phyloP scores from a whole-genome alignment of 2,113 vertebrate genomes.

The Oncorhynchus gorbuscha region DNA sequence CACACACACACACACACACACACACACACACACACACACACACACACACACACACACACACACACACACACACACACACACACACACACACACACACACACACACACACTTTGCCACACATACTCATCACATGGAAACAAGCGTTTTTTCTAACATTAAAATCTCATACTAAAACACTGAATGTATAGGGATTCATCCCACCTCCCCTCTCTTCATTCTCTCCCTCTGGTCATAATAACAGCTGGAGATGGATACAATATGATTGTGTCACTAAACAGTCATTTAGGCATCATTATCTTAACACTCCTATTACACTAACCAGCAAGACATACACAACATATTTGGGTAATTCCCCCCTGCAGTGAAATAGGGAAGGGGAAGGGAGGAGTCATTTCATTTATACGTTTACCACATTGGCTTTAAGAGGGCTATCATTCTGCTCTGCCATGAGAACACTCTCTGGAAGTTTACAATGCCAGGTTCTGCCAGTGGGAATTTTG shows the following conservation, averaged over 20 bases:
- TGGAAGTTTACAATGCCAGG: constrained; percentile 43
- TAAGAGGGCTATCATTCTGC: constrained; percentile 36
- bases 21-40: constrained; percentile 20
- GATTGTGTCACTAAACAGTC: constrained; percentile 67
- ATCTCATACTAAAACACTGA: constrained; percentile 31
- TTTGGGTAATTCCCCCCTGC: constrained; percentile 45
- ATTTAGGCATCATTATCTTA: constrained; percentile 65
- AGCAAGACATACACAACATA: constrained; percentile 55
- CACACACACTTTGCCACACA: not conserved
- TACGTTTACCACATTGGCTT: constrained; percentile 57
- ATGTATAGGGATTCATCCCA: constrained; percentile 36
- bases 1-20: not conserved
- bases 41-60: constrained; percentile 1
- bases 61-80: constrained; percentile 4
- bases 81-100: constrained; percentile 3
- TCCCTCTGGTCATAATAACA: constrained; percentile 52
- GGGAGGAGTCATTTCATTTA: constrained; percentile 52
- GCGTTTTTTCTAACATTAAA: not conserved
- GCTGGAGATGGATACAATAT: constrained; percentile 59
- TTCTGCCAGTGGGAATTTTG: constrained; percentile 2
- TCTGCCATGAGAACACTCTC: constrained; percentile 38
- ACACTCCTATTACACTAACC: constrained; percentile 55
- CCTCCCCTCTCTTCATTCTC: not conserved
- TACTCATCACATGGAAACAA: constrained; percentile 12
- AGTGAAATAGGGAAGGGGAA: constrained; percentile 14